A percentile compares a stretch with the other conserved stretches of the same genome.
Evolutionary conservation across 2,113 vertebrate genomes (phyloP).

Genomic region (Oncorhynchus kisutch): DNA sequence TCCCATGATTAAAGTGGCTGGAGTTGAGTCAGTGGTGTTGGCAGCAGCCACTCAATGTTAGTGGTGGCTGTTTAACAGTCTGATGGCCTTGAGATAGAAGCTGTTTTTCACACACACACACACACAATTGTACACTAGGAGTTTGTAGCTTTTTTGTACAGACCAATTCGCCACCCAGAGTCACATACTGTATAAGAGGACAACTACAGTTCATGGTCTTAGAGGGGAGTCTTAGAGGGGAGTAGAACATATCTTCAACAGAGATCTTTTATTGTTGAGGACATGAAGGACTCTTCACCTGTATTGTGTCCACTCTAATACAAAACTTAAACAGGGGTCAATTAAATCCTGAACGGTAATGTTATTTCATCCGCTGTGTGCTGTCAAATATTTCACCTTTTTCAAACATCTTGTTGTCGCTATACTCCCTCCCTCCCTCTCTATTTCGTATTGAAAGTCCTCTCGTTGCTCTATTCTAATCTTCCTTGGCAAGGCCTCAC

Average conservation of each 20-base stretch:
- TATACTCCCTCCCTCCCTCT: slow-evolving; percentile 27
- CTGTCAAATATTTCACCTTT: slow-evolving; percentile 65
- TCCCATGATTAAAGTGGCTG: too few relatives aligned
- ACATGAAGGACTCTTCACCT: slow-evolving; percentile 56
- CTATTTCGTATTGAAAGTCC: slow-evolving; percentile 67
- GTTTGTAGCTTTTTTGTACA: slow-evolving; percentile 14
- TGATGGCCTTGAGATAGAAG: too few relatives aligned
- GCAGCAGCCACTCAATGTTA: too few relatives aligned
- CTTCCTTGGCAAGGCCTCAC: slow-evolving; percentile 73
- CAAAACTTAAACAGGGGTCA: slow-evolving; percentile 67
- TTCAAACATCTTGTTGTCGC: slow-evolving; percentile 62
- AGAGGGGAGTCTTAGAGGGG: too few relatives aligned
- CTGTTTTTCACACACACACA: too few relatives aligned
- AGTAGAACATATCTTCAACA: slow-evolving; percentile 40
- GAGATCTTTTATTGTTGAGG: slow-evolving; percentile 64
- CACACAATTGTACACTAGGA: background rate
- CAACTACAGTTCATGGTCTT: slow-evolving; percentile 24
- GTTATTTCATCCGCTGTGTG: slow-evolving; percentile 64
- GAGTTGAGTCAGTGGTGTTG: too few relatives aligned
- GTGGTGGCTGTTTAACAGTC: too few relatives aligned
- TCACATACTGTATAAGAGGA: slow-evolving; percentile 29
- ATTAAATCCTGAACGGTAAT: slow-evolving; percentile 73
- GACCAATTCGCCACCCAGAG: slow-evolving; percentile 15
- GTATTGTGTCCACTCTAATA: slow-evolving; percentile 58
- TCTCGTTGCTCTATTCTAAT: slow-evolving; percentile 52